phyloP scores from a whole-genome alignment of 2,888 invertebrate species.

The Pseudeuparius sepicola region DNA sequence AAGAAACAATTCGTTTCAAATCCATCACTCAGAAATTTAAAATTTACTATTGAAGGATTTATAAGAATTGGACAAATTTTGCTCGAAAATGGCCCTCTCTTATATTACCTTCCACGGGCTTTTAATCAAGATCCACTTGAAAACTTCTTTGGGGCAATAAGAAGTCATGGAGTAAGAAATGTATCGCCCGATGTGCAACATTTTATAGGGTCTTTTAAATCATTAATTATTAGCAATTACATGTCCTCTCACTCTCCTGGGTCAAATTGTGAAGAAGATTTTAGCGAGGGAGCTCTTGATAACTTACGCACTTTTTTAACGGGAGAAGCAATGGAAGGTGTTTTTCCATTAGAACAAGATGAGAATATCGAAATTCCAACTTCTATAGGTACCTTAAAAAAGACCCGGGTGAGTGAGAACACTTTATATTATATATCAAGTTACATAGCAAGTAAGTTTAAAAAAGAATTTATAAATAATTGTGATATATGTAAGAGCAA shows the following conservation, averaged over 20 bases:
- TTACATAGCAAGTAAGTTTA: slow-evolving; percentile 1
- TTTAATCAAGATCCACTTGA: too few species aligned
- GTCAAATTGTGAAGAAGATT: slow-evolving; percentile 18
- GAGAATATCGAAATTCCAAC: too few species aligned
- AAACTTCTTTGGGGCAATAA: slow-evolving; percentile 4
- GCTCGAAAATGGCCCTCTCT: too few species aligned
- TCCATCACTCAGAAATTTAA: slow-evolving; percentile 16
- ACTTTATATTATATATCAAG: slow-evolving; percentile 2
- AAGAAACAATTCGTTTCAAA: slow-evolving; percentile 6
- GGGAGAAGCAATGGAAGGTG: slow-evolving; percentile 1
- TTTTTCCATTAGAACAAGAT: background rate
- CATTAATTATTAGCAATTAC: slow-evolving; percentile 20
- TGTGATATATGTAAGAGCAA: slow-evolving; percentile 2
- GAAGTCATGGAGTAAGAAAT: background rate
- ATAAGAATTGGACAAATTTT: too few species aligned
- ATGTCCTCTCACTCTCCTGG: slow-evolving; percentile 18
- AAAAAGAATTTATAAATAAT: slow-evolving; percentile 1
- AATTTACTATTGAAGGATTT: slow-evolving; percentile 17
- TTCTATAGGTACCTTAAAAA: too few species aligned
- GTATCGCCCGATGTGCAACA: slow-evolving; percentile 3
- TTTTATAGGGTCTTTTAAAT: slow-evolving; percentile 18
- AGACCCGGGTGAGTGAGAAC: slow-evolving; percentile 2
- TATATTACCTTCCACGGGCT: too few species aligned
- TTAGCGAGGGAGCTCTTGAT: background rate
- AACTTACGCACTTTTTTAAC: background rate